phyloP scores from a whole-genome alignment of 2,797 vertebrate species.

The Argentina silus region DNA sequence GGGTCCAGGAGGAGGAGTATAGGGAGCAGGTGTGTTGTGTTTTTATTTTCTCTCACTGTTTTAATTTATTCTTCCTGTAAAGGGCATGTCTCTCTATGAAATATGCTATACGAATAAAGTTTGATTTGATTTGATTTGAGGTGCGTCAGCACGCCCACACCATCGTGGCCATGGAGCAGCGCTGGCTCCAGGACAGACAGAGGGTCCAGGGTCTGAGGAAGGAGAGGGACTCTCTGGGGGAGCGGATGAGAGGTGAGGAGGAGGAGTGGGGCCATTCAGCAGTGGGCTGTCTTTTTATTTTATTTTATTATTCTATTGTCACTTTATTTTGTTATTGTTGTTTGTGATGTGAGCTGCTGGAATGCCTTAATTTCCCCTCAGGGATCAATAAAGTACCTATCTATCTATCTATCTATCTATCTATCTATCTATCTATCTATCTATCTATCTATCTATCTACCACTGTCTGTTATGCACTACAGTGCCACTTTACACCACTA shows the following conservation, averaged over 20 bases:
- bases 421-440: background rate
- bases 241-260: conserved; percentile 62
- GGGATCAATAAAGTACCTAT: no score
- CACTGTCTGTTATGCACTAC: background rate
- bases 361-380: no score
- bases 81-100: no score
- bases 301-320: no score
- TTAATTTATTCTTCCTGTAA: no score
- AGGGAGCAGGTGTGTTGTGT: conserved; percentile 68
- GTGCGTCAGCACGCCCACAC: conserved; percentile 80
- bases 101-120: no score
- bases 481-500: conserved; percentile 7
- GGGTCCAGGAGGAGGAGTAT: conserved; percentile 64
- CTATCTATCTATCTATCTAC: background rate
- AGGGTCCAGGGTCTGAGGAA: conserved; percentile 61
- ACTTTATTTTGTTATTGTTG: no score
- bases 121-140: no score
- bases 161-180: conserved; percentile 77
- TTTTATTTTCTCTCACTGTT: no score
- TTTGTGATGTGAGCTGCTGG: no score
- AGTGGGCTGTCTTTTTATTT: background rate
- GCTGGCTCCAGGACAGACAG: conserved; percentile 45
- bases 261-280: background rate
- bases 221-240: conserved; percentile 57
- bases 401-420: background rate